Percentiles rank a stretch among this genome's conserved stretches.
Evolutionary conservation across 2,797 vertebrate species (phyloP).

Genomic region (Phataginus tetradactyla): DNA sequence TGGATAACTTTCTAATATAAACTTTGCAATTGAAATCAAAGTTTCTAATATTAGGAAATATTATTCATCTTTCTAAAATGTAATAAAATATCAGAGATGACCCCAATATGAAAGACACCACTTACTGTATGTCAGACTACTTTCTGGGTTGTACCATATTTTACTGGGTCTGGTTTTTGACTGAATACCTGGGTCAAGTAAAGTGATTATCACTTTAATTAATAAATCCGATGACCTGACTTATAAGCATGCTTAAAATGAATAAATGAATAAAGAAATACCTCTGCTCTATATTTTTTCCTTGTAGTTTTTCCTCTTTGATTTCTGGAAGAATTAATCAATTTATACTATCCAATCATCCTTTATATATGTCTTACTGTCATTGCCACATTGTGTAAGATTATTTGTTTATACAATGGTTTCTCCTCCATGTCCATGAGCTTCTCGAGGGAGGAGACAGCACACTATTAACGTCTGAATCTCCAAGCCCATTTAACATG

Average conservation of each 20-base stretch:
- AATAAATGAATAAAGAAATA: background rate
- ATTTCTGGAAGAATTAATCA: slow-evolving; percentile 9
- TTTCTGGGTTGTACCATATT: background rate
- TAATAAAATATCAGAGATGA: slow-evolving; percentile 5
- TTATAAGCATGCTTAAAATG: background rate
- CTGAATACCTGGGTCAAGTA: background rate
- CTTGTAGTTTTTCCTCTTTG: background rate
- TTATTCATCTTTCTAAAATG: background rate
- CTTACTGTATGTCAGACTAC: background rate
- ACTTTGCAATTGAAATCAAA: background rate
- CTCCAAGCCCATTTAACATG: background rate
- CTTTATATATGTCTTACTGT: background rate
- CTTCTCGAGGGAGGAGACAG: background rate
- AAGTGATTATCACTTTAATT: background rate
- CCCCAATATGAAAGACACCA: background rate
- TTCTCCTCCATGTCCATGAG: background rate
- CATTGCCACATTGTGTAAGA: background rate
- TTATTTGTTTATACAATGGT: background rate
- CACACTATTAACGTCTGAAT: background rate
- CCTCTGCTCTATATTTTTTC: background rate
- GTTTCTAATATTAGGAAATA: background rate
- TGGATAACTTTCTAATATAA: background rate
- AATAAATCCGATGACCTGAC: background rate
- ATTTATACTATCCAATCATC: background rate
- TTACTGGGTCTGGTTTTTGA: background rate